Conservation (phyloP, 2,113 vertebrate genomes). For the Sitta europaea region DNA sequence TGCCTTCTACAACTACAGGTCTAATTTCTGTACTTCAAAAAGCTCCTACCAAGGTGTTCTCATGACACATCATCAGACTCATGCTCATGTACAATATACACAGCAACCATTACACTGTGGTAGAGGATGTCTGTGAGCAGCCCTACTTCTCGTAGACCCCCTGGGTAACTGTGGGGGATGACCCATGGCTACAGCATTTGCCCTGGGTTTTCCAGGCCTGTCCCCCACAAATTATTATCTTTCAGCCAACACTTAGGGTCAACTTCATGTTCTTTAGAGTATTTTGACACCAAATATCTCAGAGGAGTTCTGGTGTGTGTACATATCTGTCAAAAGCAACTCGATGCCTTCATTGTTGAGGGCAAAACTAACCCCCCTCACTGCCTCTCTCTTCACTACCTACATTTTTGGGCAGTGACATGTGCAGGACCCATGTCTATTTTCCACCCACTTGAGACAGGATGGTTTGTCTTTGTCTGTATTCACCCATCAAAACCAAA, state of each 20-base stretch:
- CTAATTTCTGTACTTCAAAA: background rate
- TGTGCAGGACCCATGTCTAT: background rate
- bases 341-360: background rate
- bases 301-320: background rate
- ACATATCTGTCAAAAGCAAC: background rate
- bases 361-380: background rate
- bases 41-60: background rate
- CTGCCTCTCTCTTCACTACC: background rate
- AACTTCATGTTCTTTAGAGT: background rate
- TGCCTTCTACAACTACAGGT: background rate
- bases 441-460: conserved; percentile 20
- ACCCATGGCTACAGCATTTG: background rate
- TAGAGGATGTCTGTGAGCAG: background rate
- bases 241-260: background rate
- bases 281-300: background rate
- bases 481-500: conserved; percentile 29
- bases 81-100: fast-evolving
- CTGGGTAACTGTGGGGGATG: background rate
- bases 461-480: conserved; percentile 31
- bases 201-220: background rate
- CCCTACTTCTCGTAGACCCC: background rate
- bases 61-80: background rate
- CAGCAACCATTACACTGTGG: background rate
- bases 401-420: background rate
- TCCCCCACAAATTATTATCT: background rate